Evolutionary conservation across 2,113 vertebrate genomes (phyloP), one percentile per base, ranked within the genome.

Genomic region (Boulengeromyrus knoepffleri): DNA sequence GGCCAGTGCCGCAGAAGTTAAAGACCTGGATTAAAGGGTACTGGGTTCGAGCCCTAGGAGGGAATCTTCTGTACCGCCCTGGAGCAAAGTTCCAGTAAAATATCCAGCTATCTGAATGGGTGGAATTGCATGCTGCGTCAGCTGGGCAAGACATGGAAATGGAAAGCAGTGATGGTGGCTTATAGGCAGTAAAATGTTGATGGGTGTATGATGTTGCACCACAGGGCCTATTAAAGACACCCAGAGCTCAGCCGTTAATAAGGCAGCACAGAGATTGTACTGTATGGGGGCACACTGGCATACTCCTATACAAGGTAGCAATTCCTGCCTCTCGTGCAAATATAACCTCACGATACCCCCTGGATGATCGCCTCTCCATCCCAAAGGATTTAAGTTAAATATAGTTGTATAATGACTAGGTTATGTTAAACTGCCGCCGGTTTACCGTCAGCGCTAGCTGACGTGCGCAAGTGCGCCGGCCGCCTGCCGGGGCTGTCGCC

Each of bases 401-500:
- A 87, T 88, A 27, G 53, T 45, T 62, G 42, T 39, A 45, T 58
- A 87, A 52, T 39, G 15, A 53, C 49, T 45, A 88, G 31, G 47
- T 53, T 52, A 47, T 31, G 21, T 19, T 87, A 17, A 87, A 47
- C 49, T 52, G 50, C 5, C 50, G 15, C 47, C 0, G 13, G 49
- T 87, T 31, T 87, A 87, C 27, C 47, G 15, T 52, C 12, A 36
- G 27, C 85, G 12, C 47, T 53, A 12, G 21, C 46, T 39, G 15
- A 39, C 70, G 21, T 74, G 88, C 88, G 42, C 46, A 5, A 19
- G 15, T 21, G 3, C 21, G 27, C n/a, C 3, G 88, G 19, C 46
- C 10, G 31, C 27, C 31, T 27, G 5, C 5, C 13, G 31, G 45
- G n/a, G 39, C 89, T 6, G 85, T 91, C 91, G 19, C 92, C 88